A percentile compares a stretch with the other conserved stretches of the same genome.
phyloP scores from a whole-genome alignment of 1,140 invertebrate species.

The Drosophila albomicans region DNA sequence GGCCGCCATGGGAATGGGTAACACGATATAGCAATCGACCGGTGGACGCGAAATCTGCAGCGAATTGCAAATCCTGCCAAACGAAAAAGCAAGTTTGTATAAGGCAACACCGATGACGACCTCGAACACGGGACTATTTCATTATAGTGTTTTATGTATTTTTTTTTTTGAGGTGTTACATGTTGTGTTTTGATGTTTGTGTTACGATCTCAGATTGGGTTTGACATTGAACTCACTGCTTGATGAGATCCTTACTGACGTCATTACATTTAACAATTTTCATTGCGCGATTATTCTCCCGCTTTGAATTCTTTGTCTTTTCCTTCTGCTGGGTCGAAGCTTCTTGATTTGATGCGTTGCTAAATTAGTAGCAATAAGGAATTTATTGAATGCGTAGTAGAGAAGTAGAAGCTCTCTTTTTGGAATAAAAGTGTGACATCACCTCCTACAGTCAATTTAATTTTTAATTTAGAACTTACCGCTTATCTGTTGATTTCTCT shows the following conservation, averaged over 20 bases:
- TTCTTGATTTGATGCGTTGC: too few relatives aligned
- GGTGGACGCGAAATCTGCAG: conserved; percentile 40
- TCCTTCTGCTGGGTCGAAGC: not conserved
- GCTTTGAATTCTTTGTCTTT: not conserved
- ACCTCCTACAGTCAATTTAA: too few relatives aligned
- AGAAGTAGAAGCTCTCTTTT: too few relatives aligned
- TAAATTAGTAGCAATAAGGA: too few relatives aligned
- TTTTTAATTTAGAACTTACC: not conserved
- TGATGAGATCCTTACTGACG: conserved; percentile 23
- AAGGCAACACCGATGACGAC: not conserved
- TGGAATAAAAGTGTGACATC: too few relatives aligned
- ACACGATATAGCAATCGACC: conserved; percentile 17
- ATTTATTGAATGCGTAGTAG: too few relatives aligned
- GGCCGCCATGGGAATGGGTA: conserved; percentile 27
- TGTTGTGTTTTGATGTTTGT: not conserved
- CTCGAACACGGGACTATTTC: conserved; percentile 14
- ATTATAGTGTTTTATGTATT: conserved; percentile 12
- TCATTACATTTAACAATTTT: conserved; percentile 20
- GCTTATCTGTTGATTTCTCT: not conserved
- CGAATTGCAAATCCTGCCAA: conserved; percentile 46
- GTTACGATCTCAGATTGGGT: not conserved
- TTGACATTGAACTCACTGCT: conserved; percentile 67
- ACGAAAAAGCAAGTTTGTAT: conserved; percentile 16
- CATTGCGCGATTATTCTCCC: not conserved
- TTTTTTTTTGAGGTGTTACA: conserved; percentile 1